Base-by-base conservation (phyloP, 2,888 invertebrate species). In the Kuschelorhynchus macadamiae region DNA sequence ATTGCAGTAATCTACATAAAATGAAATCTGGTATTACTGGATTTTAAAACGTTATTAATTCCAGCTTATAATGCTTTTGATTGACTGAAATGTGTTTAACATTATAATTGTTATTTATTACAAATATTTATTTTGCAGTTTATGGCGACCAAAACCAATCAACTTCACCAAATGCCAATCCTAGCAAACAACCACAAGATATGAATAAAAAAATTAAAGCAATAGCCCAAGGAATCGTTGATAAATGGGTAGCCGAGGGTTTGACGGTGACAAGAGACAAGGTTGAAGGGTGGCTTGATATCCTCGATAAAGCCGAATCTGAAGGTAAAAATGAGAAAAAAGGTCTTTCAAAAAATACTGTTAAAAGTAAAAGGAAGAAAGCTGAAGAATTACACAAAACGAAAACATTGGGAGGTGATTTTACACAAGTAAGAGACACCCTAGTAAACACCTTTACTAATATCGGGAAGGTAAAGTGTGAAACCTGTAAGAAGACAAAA, bases 161-260 rank as follows among this genome's bases (percentile, higher is more conserved):
- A n/a, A 3, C 18, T 20, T 20, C 36, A 7, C 11, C 33, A 16
- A 17, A 52, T 21, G 21, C 9, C 18, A 41, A 49, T 21, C n/a
- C 39, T 5, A 50, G 30, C 12, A 4, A 41, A 25, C 16, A 12
- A 30, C 12, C 17, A 16, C 4, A 32, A 33, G 21, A 57, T 42
- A 67, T 67, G 67, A 52, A 57, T 12, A 12, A 32, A 46, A 59
- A 60, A 55, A 71, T 71, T 25, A 57, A 71, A 33, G 33, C n/a
- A 14, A 71, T 71, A 2, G 71, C 71, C 7, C 33, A 33, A 67
- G 60, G 50, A 14, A 71, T 71, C 32, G 71, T 71, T 7, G 57
- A 63, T 7, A 71, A 71, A 53, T 71, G 71, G 71, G 25, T 55
- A 30, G 17, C 20, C 1, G 71, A 71, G 52, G 67, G 67, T 20